Evolutionary conservation across 2,113 vertebrate species (phyloP).

Genomic region (Glaucidium brasilianum): DNA sequence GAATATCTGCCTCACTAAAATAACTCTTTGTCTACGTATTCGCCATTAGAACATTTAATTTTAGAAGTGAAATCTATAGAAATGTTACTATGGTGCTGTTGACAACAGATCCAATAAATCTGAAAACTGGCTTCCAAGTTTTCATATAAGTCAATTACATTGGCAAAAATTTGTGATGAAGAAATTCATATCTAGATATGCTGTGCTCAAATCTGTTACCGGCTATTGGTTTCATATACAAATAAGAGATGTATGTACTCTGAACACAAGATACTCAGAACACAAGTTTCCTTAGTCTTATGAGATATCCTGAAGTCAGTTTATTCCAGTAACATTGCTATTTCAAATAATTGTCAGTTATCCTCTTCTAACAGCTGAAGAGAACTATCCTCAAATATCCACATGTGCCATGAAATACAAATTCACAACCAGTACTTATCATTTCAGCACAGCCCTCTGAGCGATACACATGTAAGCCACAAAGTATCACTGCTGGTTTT

Average conservation of each 20-base stretch:
- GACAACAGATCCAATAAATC: neutral
- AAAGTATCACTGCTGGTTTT: neutral
- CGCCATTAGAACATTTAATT: neutral
- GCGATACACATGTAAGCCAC: neutral
- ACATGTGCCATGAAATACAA: neutral
- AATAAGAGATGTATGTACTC: neutral
- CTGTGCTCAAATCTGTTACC: neutral
- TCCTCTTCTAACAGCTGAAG: neutral
- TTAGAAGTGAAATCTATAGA: neutral
- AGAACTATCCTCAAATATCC: neutral
- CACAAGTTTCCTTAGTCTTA: neutral
- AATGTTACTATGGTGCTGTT: neutral
- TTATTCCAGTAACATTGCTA: neutral
- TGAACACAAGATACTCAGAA: neutral
- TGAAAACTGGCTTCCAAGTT: neutral
- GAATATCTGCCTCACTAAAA: neutral
- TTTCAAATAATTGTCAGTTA: neutral
- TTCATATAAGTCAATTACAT: neutral
- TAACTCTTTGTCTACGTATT: neutral
- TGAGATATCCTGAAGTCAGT: neutral
- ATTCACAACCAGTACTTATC: neutral
- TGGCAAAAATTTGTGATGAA: neutral
- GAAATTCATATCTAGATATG: neutral
- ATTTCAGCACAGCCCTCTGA: neutral
- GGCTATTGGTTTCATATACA: neutral